phyloP scores from a whole-genome alignment of 2,113 vertebrate genomes.

The Anolis carolinensis region DNA sequence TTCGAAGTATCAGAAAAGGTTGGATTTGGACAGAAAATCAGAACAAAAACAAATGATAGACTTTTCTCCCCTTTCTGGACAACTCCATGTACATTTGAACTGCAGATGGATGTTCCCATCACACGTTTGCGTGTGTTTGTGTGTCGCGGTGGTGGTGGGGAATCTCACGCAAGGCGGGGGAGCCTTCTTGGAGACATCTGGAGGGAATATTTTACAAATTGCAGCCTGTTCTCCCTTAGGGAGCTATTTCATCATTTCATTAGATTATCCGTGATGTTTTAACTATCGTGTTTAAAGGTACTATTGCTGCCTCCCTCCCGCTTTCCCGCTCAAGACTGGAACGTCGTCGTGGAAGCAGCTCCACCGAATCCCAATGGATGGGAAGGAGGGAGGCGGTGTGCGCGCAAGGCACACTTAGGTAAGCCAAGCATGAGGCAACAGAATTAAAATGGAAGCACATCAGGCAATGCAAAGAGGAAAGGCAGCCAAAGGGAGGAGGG shows the following conservation, averaged over 20 bases:
- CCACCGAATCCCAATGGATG: slow-evolving; percentile 43
- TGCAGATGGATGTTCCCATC: too few species aligned
- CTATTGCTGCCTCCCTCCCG: slow-evolving; percentile 29
- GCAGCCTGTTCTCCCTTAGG: slow-evolving; percentile 68
- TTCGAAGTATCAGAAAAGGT: too few species aligned
- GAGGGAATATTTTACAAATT: slow-evolving; percentile 66
- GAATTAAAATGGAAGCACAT: slow-evolving; percentile 58
- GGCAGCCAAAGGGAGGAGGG: not conserved
- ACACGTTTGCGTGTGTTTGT: not conserved
- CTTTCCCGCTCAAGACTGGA: slow-evolving; percentile 56
- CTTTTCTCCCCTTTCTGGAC: too few species aligned
- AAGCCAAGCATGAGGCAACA: slow-evolving; percentile 30
- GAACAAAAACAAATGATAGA: too few species aligned
- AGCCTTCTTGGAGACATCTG: slow-evolving; percentile 57
- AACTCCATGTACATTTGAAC: too few species aligned
- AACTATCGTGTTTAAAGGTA: slow-evolving; percentile 56
- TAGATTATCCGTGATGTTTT: slow-evolving; percentile 73
- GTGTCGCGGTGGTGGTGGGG: slow-evolving; percentile 2
- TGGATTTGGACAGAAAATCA: too few species aligned
- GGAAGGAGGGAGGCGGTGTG: not conserved
- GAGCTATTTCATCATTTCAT: slow-evolving; percentile 58
- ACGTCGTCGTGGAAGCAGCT: slow-evolving; percentile 58
- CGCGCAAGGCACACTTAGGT: slow-evolving; percentile 53
- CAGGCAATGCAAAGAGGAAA: slow-evolving; percentile 56
- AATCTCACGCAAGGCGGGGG: slow-evolving; percentile 39